phyloP scores from a whole-genome alignment of 2,888 invertebrate species.

The Cinara cedri region DNA sequence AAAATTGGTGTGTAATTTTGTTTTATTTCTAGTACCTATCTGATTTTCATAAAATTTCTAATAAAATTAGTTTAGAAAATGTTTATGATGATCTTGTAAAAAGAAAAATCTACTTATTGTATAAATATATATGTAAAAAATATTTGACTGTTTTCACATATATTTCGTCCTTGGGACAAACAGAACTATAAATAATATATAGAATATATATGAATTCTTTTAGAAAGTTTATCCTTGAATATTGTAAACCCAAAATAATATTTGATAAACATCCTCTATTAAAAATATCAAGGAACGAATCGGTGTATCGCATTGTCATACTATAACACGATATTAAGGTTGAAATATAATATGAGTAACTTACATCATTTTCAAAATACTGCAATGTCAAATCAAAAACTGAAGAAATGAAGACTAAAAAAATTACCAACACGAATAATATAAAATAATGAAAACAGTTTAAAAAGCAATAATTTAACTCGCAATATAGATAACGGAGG shows the following conservation, averaged over 20 bases:
- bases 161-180: constrained; percentile 12
- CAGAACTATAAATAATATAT: neutral
- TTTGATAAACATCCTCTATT: constrained; percentile 29
- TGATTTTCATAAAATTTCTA: no score
- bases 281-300: constrained; percentile 44
- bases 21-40: no score
- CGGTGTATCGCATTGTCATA: constrained; percentile 1
- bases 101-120: neutral
- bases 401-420: neutral
- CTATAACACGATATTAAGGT: neutral
- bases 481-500: no score
- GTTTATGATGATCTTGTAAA: neutral
- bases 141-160: constrained; percentile 10
- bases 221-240: constrained; percentile 46
- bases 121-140: constrained; percentile 4
- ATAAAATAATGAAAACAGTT: no score
- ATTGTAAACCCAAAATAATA: constrained; percentile 14
- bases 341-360: neutral
- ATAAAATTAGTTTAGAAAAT: neutral
- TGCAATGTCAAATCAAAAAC: neutral
- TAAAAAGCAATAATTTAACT: no score
- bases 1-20: no score
- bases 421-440: no score
- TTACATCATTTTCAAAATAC: neutral
- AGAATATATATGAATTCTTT: constrained; percentile 23